A percentile compares a stretch with the other conserved stretches of the same genome.
These are phyloP conservation scores for Drosophila insularis DNA, from an alignment of 1,140 invertebrate genomes.

Conservation along the genomic window DNA sequence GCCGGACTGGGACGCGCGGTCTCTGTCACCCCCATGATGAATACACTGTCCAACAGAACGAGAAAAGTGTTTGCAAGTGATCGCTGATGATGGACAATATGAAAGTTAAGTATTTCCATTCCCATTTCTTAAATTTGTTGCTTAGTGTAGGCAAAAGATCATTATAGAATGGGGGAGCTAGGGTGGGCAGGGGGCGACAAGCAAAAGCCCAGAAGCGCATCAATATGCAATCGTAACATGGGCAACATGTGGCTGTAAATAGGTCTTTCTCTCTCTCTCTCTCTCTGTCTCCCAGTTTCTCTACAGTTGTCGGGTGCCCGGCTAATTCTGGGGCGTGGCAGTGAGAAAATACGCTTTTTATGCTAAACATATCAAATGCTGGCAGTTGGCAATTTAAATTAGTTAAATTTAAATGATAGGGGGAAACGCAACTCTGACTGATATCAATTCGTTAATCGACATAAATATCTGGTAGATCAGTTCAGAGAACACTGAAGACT, in stretches of 20 bases:
- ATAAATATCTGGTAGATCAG: too few species aligned
- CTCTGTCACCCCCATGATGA: slow-evolving; percentile 1
- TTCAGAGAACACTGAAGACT: too few species aligned
- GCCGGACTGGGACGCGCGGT: neutral
- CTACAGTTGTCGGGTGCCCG: neutral
- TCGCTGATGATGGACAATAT: neutral
- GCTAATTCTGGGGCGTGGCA: slow-evolving; percentile 57
- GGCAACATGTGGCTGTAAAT: slow-evolving; percentile 58
- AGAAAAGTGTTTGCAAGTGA: neutral
- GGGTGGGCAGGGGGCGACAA: slow-evolving; percentile 4
- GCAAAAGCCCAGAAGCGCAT: slow-evolving; percentile 51
- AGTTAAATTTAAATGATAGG: neutral
- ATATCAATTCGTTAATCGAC: neutral
- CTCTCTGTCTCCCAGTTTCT: slow-evolving; percentile 2
- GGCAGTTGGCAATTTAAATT: slow-evolving; percentile 10
- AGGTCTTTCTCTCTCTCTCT: neutral
- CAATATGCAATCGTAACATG: slow-evolving; percentile 66
- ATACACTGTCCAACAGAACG: neutral
- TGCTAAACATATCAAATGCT: slow-evolving; percentile 64
- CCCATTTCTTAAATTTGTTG: slow-evolving; percentile 18
- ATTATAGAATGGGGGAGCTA: slow-evolving; percentile 12
- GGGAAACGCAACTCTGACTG: neutral
- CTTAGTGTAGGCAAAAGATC: slow-evolving; percentile 59
- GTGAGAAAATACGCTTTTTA: slow-evolving; percentile 76
- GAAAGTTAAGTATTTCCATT: too few species aligned